Evolutionary conservation across 1,140 invertebrate genomes (phyloP), one percentile per base, ranked within the genome.

Genomic region (Lutraria rhynchaena): DNA sequence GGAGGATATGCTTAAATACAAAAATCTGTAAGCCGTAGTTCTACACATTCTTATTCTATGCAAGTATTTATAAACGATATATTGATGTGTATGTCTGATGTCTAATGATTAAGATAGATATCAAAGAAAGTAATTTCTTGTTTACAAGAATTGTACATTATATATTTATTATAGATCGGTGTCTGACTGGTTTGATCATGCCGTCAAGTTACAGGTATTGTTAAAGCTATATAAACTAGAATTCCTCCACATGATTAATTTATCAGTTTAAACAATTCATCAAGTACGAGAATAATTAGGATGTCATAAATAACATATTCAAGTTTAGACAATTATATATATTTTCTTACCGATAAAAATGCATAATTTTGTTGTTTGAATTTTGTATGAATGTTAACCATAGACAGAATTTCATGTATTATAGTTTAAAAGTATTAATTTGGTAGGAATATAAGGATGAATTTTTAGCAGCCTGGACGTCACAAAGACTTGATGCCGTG

Each of bases 381-480:
- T n/a, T n/a, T n/a, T n/a, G n/a, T 49, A 49, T 11, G n/a, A n/a
- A n/a, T n/a, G n/a, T n/a, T n/a, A n/a, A n/a, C n/a, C n/a, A n/a
- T n/a, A n/a, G n/a, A n/a, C n/a, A n/a, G n/a, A n/a, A n/a, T n/a
- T n/a, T n/a, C n/a, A n/a, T n/a, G n/a, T n/a, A n/a, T n/a, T n/a
- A n/a, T n/a, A n/a, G n/a, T n/a, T n/a, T n/a, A n/a, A n/a, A n/a
- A n/a, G n/a, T n/a, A n/a, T n/a, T n/a, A n/a, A n/a, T n/a, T n/a
- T n/a, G n/a, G 3, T 33, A 77, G 76, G 37, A 53, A 37, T 80
- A 70, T 29, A 80, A 80, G 35, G 77, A 80, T 44, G 53, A 80
- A 22, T 80, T 69, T 15, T 19, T 80, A 46, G 13, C 3, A 0
- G 51, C 51, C 7, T 80, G 77, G 77, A 27, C n/a, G 27, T 37